Evolutionary conservation across 1,140 invertebrate genomes (phyloP), one percentile per base, ranked within the genome.

Genomic region (Grapholita molesta): DNA sequence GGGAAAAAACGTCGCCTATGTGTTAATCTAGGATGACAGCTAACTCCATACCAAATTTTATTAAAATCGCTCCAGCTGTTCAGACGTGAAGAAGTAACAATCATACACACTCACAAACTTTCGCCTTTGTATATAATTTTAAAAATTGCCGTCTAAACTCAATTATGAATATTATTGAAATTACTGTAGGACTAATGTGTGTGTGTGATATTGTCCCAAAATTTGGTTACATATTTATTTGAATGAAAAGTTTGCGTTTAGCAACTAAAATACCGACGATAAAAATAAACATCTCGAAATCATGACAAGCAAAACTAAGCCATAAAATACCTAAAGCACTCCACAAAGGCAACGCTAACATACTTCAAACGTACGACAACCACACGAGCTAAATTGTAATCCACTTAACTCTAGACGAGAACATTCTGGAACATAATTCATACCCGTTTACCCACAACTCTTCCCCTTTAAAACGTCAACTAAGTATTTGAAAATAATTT

Each of bases 401-500:
- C 55, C 55, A 61, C 55, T 61, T 61, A 30, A 61, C 55, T 28
- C 23, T 25, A 24, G 53, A 24, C 53, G 12, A 12, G 28, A 61
- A 61, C 55, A 61, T 61, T 3, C n/a, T 25, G 2, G 25, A 15
- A 28, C 55, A 61, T 61, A n/a, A 61, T 61, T 61, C 25, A 61
- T n/a, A 18, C 55, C 7, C 25, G 55, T 61, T 61, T 61, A 21
- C 55, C 55, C 55, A 30, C 55, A 61, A 61, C 55, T 52, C 48
- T 68, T 61, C 32, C 35, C 24, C 61, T 64, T 68, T 67, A 64
- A 38, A 57, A 61, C 55, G 30, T 57, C 53, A 23, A 11, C 48
- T 61, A 61, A 61, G 55, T 61, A 61, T 61, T 61, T 61, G 55
- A 61, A 61, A 61, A 67, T 53, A 71, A 72, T 72, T 69, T 71